Conservation (phyloP, 2,797 vertebrate genomes). For the Thaleichthys pacificus region DNA sequence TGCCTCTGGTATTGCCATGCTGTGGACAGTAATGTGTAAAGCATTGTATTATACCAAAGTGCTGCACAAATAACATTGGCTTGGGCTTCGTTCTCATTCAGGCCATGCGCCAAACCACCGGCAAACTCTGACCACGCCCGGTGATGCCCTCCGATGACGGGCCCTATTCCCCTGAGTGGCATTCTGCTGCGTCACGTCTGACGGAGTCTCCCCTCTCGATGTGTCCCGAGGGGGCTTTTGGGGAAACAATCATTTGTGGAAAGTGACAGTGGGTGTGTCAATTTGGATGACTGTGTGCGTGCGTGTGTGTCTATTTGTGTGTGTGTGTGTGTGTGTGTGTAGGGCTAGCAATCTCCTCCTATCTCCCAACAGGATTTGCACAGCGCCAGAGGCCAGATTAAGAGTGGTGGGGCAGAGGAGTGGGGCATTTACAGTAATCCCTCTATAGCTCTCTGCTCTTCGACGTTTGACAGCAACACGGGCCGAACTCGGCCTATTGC, state of each 20-base stretch:
- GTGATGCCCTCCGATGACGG: too few relatives aligned
- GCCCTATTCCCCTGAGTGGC: background rate
- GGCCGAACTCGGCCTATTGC: background rate
- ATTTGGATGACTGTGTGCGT: too few relatives aligned
- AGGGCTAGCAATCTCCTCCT: constrained; percentile 13
- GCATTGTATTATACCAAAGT: too few relatives aligned
- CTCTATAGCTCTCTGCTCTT: constrained; percentile 20
- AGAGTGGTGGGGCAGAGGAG: constrained; percentile 32
- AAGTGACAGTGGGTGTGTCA: background rate
- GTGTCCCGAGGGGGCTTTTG: background rate
- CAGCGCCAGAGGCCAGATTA: constrained; percentile 43
- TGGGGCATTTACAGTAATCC: constrained; percentile 45
- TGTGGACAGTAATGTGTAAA: too few relatives aligned
- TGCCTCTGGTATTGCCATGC: too few relatives aligned
- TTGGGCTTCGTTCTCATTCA: background rate
- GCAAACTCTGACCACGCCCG: background rate
- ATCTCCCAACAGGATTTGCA: constrained; percentile 28
- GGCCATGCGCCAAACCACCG: background rate
- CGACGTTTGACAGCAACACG: background rate
- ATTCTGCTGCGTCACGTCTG: background rate
- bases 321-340: too few relatives aligned
- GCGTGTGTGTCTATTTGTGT: too few relatives aligned
- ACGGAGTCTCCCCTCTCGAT: background rate
- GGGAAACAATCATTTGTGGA: constrained; percentile 7
- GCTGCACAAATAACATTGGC: too few relatives aligned